Conservation (phyloP, 2,888 invertebrate genomes). For the Amiota minor region DNA sequence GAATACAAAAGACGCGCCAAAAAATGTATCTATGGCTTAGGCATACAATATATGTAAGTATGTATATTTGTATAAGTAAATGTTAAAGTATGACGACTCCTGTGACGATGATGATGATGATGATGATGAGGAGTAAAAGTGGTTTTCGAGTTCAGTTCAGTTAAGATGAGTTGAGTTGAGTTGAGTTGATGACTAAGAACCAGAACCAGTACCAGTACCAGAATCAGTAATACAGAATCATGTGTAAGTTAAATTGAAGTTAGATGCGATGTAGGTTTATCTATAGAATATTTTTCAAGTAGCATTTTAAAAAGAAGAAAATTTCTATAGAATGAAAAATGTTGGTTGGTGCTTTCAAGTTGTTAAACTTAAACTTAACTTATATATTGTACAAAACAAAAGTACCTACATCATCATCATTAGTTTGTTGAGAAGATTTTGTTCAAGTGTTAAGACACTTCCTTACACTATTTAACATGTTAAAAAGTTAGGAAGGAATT, state of each 20-base stretch:
- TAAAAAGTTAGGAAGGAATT: not conserved
- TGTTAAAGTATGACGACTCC: no score
- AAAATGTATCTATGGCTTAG: not conserved
- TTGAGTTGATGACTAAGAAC: conserved; percentile 20
- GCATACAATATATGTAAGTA: conserved; percentile 10
- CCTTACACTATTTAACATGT: conserved; percentile 5
- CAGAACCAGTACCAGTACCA: not conserved
- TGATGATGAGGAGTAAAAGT: no score
- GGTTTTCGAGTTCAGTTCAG: no score
- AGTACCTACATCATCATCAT: not conserved
- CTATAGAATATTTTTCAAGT: not conserved
- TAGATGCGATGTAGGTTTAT: no score
- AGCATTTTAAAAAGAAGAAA: not conserved
- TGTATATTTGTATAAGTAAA: not conserved
- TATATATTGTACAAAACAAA: not conserved
- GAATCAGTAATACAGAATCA: not conserved
- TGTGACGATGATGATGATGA: no score
- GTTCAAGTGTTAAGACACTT: conserved; percentile 10
- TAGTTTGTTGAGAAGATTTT: conserved; percentile 5
- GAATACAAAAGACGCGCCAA: not conserved
- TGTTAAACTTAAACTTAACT: conserved; percentile 10
- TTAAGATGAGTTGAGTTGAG: not conserved
- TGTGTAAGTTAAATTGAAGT: no score
- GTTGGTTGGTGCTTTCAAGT: conserved; percentile 6
- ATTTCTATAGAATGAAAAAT: not conserved